Conservation (phyloP, 1,140 invertebrate genomes). For the Wiebesia pumilae region DNA sequence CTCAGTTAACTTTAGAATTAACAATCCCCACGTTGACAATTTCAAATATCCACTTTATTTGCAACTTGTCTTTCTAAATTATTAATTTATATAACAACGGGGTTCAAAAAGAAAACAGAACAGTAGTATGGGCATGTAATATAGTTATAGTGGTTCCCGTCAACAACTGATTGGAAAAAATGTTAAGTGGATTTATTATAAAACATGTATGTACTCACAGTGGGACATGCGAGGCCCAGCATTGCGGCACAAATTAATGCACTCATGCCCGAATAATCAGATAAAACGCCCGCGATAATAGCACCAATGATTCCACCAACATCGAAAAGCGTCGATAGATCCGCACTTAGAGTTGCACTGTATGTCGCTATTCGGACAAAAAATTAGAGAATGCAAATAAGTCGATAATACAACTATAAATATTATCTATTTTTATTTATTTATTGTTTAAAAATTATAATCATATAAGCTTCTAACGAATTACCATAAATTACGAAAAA, state of each 20-base stretch:
- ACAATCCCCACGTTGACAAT: too few relatives aligned
- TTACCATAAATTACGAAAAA: too few relatives aligned
- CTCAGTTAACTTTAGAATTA: too few relatives aligned
- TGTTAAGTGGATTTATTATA: background rate
- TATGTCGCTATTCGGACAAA: conserved; percentile 79
- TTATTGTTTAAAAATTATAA: too few relatives aligned
- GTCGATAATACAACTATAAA: too few relatives aligned
- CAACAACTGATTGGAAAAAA: background rate
- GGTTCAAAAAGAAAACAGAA: too few relatives aligned
- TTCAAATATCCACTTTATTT: too few relatives aligned
- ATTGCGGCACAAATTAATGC: conserved; percentile 90
- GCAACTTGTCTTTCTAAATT: too few relatives aligned
- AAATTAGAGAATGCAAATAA: background rate
- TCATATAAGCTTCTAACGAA: too few relatives aligned
- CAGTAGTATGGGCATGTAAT: too few relatives aligned
- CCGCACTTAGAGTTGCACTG: conserved; percentile 83
- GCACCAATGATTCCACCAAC: conserved; percentile 92
- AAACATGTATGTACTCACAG: conserved; percentile 77
- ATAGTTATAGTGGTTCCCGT: background rate
- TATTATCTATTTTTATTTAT: background rate
- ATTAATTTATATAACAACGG: too few relatives aligned
- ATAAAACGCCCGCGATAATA: conserved; percentile 90
- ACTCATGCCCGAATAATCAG: conserved; percentile 88
- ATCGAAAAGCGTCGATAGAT: conserved; percentile 93
- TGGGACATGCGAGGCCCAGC: conserved; percentile 87